Evolutionary conservation across 2,888 invertebrate genomes (phyloP), one percentile per base, ranked within the genome.

Genomic region (Orthosia incerta): DNA sequence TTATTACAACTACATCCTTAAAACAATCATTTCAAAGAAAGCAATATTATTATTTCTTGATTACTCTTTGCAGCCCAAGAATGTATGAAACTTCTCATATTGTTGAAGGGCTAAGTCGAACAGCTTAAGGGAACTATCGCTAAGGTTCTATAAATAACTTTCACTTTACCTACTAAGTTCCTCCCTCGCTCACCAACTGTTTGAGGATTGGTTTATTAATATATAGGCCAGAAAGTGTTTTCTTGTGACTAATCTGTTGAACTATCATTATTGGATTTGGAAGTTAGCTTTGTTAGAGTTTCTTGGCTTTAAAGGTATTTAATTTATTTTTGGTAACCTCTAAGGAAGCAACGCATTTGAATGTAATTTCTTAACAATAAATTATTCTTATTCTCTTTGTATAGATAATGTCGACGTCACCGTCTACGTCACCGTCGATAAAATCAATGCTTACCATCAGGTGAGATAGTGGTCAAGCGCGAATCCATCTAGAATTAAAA

Each of bases 241-340:
- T 56, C 76, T 77, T 62, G 31, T 48, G 20, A 65, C 61, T 80
- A 75, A 75, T 80, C 81, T 39, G 45, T 20, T 18, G n/a, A 39
- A 26, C 65, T 26, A 80, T 64, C 23, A 46, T n/a, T n/a, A n/a
- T n/a, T n/a, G n/a, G 60, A 51, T 56, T 56, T 50, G 51, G 16
- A 48, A 62, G 18, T 53, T 73, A 1, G 15, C 23, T 60, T 80
- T 60, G n/a, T 53, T 15, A 39, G 23, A 51, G 53, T 76, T 67
- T 9, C 15, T 15, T 62, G 13, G 23, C 1, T n/a, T 64, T 45
- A 26, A 16, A 9, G 26, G 15, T 60, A 45, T 13, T 71, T 5
- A 18, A 13, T 39, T 72, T 12, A 15, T 23, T 39, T 48, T 56
- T 13, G 3, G 15, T n/a, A n/a, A n/a, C n/a, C n/a, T n/a, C n/a